A percentile compares a stretch with the other conserved stretches of the same genome.
Conservation (phyloP, 2,797 vertebrate genomes). For the Sarcophilus harrisii region DNA sequence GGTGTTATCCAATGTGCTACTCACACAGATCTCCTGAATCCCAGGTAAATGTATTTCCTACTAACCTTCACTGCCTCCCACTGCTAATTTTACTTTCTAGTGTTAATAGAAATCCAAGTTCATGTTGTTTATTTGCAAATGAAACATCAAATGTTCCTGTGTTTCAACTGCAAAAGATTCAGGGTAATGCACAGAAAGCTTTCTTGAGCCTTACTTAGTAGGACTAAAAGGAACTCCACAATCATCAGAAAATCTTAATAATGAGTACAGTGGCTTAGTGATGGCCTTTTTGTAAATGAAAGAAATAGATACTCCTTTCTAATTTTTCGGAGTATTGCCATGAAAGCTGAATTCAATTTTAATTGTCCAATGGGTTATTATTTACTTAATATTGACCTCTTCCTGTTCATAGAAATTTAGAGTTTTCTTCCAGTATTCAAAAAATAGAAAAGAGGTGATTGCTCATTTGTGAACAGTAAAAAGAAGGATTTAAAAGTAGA, state of each 20-base stretch:
- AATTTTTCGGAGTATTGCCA: neutral
- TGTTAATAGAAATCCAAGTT: neutral
- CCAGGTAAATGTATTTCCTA: neutral
- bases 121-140: neutral
- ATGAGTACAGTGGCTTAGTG: neutral
- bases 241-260: neutral
- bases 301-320: neutral
- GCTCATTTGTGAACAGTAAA: constrained; percentile 22
- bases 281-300: neutral
- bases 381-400: constrained; percentile 24
- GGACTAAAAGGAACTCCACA: neutral
- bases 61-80: neutral
- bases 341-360: constrained; percentile 43
- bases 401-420: constrained; percentile 27
- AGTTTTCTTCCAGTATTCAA: constrained; percentile 50
- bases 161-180: neutral
- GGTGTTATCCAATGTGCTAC: neutral
- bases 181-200: neutral
- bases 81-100: neutral
- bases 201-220: neutral
- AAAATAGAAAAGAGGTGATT: constrained; percentile 2
- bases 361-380: constrained; percentile 29
- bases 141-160: neutral
- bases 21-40: neutral
- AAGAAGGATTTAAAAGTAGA: constrained; percentile 33